Evolutionary conservation across 1,140 invertebrate genomes (phyloP).

Genomic region (Pinna nobilis): DNA sequence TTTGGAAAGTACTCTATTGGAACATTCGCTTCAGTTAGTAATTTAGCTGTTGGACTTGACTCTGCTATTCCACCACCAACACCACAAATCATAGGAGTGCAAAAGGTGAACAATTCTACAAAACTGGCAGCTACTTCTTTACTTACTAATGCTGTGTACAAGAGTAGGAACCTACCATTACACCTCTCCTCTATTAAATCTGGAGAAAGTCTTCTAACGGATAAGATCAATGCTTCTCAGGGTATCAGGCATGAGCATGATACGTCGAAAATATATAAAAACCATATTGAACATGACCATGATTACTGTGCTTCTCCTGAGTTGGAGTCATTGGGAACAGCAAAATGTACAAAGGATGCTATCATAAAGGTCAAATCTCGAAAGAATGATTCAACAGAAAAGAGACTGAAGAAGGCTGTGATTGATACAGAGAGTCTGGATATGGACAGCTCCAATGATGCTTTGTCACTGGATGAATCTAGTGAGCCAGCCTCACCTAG

Average conservation of each 20-base stretch:
- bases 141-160: constrained; percentile 16
- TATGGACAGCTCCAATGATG: constrained; percentile 10
- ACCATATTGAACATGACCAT: constrained; percentile 62
- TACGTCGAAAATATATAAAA: constrained; percentile 6
- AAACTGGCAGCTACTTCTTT: constrained; percentile 9
- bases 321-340: not conserved
- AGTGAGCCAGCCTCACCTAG: constrained; percentile 22
- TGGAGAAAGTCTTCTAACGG: too few relatives aligned
- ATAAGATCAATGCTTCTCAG: too few relatives aligned
- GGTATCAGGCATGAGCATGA: too few relatives aligned
- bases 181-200: not conserved
- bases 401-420: constrained; percentile 15
- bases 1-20: constrained; percentile 66
- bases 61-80: constrained; percentile 36
- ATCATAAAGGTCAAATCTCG: constrained; percentile 11
- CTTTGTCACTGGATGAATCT: not conserved
- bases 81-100: not conserved
- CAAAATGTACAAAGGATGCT: constrained; percentile 17
- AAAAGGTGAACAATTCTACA: not conserved
- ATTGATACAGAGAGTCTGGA: constrained; percentile 9
- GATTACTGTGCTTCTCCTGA: constrained; percentile 60
- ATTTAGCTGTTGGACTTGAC: constrained; percentile 43
- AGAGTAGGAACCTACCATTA: not conserved
- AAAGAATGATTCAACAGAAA: constrained; percentile 27
- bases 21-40: constrained; percentile 67